Evolutionary conservation across 2,113 vertebrate species (phyloP), one percentile per base, ranked within the genome.

Genomic region (Saccopteryx bilineata): DNA sequence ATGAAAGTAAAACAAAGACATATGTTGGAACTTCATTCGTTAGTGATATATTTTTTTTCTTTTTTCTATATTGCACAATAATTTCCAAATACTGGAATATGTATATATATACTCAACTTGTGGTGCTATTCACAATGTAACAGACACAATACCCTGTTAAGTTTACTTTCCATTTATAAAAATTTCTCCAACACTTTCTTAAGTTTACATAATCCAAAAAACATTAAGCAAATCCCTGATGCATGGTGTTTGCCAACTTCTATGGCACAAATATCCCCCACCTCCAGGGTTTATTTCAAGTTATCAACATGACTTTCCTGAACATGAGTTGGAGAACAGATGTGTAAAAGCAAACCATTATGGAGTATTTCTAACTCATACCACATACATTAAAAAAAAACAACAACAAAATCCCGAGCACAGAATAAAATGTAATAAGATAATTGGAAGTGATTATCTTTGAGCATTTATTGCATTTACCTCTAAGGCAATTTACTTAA

Each of bases 361-460:
- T 3, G 31, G 9, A 75, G 2, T 69, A 92, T 65, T 89, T 60
- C 54, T 39, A 88, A 13, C 14, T 54, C 13, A 66, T 4, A 26
- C 0, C n/a, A 56, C 15, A 61, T 9, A 39, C 5, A 11, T 61
- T 54, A 78, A 48, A 33, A 31, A 68, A 80, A 75, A 61, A 39
- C 50, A 13, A 14, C n/a, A 2, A 4, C 18, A 72, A 26, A 39
- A 39, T 39, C 39, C 39, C 39, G 28, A 75, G 7, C 46, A 52
- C 12, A 46, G 4, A 69, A 7, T 48, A 75, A 74, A 91, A 88
- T 33, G 2, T 46, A 68, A 9, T n/a, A 68, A 80, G 75, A 91
- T 69, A 48, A 90, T 76, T 66, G 31, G 5, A 92, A 71, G 13
- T 74, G 31, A 95, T 80, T 48, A 76, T 15, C 24, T 93, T 75